Conservation (phyloP, 2,797 vertebrate species). For the Phoxinus dragarum region DNA sequence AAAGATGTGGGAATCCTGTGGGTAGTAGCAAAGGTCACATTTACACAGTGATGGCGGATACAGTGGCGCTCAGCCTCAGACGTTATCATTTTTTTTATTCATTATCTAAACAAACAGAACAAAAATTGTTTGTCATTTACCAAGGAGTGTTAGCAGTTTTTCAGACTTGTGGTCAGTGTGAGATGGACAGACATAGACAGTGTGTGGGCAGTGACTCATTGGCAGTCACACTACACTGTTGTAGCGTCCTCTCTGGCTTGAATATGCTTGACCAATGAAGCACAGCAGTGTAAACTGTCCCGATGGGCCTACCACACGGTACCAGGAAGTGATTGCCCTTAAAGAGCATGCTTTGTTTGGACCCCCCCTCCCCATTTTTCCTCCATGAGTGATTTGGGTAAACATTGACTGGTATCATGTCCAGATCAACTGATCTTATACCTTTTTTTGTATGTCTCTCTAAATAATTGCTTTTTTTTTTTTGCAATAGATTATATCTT, state of each 20-base stretch:
- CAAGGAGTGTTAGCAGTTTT: conserved; percentile 7
- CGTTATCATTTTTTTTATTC: neutral
- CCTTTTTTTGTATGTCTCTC: neutral
- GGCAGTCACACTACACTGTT: conserved; percentile 1
- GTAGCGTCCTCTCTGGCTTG: neutral
- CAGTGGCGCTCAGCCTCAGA: neutral
- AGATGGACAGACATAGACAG: conserved; percentile 12
- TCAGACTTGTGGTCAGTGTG: neutral
- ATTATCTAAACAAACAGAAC: conserved; percentile 7
- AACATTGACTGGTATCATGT: conserved; percentile 18
- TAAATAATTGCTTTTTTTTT: neutral
- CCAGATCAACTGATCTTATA: neutral
- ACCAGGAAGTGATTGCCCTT: conserved; percentile 74
- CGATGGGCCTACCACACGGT: conserved; percentile 69
- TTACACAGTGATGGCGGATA: neutral
- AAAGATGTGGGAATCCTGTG: neutral
- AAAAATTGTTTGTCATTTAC: conserved; percentile 1
- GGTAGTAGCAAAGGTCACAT: conserved; percentile 8
- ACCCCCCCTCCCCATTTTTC: conserved; percentile 28
- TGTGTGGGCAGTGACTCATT: conserved; percentile 39
- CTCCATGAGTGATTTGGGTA: conserved; percentile 58
- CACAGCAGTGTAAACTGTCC: conserved; percentile 53
- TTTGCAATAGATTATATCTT: neutral
- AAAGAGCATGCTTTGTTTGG: conserved; percentile 75
- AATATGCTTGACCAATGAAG: conserved; percentile 70